Evolutionary conservation across 1,140 invertebrate genomes (phyloP).

Genomic region (Apocrypta bakeri): DNA sequence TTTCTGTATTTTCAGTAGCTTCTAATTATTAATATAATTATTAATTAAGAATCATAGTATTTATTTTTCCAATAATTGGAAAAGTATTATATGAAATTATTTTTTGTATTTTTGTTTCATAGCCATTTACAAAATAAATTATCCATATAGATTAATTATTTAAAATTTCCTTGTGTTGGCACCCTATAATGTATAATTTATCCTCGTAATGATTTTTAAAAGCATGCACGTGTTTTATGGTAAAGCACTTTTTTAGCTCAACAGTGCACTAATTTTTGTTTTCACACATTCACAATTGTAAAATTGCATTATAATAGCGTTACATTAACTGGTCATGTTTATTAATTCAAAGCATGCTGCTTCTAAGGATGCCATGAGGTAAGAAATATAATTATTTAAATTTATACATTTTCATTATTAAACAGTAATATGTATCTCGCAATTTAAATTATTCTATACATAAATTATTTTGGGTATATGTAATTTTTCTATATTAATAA

Average conservation of each 20-base stretch:
- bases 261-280: neutral
- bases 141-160: neutral
- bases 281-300: slow-evolving; percentile 2
- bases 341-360: slow-evolving; percentile 64
- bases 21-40: neutral
- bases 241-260: neutral
- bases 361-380: slow-evolving; percentile 62
- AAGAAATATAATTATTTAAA: slow-evolving; percentile 50
- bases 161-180: slow-evolving; percentile 13
- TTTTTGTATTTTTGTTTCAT: slow-evolving; percentile 26
- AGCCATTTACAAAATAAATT: slow-evolving; percentile 35
- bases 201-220: neutral
- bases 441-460: neutral
- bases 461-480: neutral
- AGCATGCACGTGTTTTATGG: neutral
- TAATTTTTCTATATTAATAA: neutral
- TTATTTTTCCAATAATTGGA: neutral
- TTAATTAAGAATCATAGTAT: neutral
- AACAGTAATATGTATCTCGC: neutral
- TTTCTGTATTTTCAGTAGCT: neutral
- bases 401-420: neutral
- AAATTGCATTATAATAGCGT: neutral
- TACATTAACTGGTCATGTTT: slow-evolving; percentile 22
- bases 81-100: neutral
- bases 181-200: slow-evolving; percentile 5